Percentiles rank a stretch among this genome's conserved stretches.
These are phyloP conservation scores for Neotoma lepida DNA, from an alignment of 2,113 vertebrate genomes.

Conservation along the genomic window DNA sequence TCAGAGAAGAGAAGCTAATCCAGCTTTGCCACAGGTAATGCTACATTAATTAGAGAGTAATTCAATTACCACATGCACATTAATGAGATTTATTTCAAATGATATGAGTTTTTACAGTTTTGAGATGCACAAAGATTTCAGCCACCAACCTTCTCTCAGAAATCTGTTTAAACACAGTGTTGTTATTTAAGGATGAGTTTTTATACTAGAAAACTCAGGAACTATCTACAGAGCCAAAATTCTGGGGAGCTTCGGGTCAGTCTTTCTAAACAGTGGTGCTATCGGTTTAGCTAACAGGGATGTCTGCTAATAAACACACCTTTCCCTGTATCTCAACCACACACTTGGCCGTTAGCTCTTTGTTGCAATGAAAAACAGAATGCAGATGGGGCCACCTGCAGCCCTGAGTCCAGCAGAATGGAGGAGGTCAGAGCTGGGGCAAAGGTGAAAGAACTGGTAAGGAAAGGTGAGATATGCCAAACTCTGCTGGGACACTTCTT, in stretches of 20 bases:
- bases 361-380: background rate
- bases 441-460: background rate
- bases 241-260: background rate
- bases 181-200: constrained; percentile 6
- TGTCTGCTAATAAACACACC: constrained; percentile 3
- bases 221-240: background rate
- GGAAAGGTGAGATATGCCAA: background rate
- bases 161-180: background rate
- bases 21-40: constrained; percentile 65
- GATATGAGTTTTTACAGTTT: constrained; percentile 68
- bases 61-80: constrained; percentile 72
- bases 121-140: constrained; percentile 48
- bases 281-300: background rate
- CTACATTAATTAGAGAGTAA: constrained; percentile 78
- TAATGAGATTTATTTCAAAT: constrained; percentile 72
- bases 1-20: constrained; percentile 66
- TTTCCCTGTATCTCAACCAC: background rate
- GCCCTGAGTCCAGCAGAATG: background rate
- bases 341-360: background rate
- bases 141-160: constrained; percentile 23
- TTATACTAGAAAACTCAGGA: background rate
- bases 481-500: background rate
- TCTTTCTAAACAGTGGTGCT: background rate
- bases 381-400: background rate
- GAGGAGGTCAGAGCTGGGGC: background rate